Conservation (phyloP, 2,797 vertebrate genomes). For the Spinus olivaceus region DNA sequence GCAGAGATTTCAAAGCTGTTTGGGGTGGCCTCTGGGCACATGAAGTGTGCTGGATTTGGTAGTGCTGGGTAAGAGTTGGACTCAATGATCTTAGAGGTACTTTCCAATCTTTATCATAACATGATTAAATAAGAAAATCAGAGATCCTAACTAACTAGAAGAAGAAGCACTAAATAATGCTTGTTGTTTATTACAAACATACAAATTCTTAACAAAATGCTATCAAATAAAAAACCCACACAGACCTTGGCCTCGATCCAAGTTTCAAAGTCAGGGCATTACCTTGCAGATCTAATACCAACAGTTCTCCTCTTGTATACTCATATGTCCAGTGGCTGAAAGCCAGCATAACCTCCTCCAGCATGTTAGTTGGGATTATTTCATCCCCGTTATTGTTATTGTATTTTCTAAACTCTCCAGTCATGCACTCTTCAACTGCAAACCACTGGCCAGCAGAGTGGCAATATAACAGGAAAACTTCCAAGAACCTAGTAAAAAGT, state of each 20-base stretch:
- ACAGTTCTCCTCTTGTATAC: conserved; percentile 91
- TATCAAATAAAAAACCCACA: neutral
- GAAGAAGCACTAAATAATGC: neutral
- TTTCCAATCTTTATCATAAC: neutral
- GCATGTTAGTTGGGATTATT: conserved; percentile 92
- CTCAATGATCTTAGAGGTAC: accelerated
- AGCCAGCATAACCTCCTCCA: conserved; percentile 98
- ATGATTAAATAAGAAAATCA: neutral
- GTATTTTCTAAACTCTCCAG: conserved; percentile 96
- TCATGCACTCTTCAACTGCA: conserved; percentile 97
- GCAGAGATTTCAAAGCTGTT: neutral
- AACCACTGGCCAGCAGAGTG: conserved; percentile 99
- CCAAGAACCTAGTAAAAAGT: conserved; percentile 85
- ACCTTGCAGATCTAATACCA: conserved; percentile 98
- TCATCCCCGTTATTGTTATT: conserved; percentile 99
- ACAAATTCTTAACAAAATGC: neutral
- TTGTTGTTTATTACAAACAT: neutral
- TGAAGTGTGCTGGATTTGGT: neutral
- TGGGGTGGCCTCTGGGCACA: neutral
- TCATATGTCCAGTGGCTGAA: conserved; percentile 99
- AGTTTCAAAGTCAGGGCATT: neutral
- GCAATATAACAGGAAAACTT: conserved; percentile 96
- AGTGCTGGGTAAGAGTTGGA: neutral
- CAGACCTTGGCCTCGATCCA: neutral
- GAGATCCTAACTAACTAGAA: neutral